A percentile compares a stretch with the other conserved stretches of the same genome.
These are phyloP conservation scores for Drosophila tanythrix DNA, from an alignment of 2,888 invertebrate genomes.

Conservation along the genomic window DNA sequence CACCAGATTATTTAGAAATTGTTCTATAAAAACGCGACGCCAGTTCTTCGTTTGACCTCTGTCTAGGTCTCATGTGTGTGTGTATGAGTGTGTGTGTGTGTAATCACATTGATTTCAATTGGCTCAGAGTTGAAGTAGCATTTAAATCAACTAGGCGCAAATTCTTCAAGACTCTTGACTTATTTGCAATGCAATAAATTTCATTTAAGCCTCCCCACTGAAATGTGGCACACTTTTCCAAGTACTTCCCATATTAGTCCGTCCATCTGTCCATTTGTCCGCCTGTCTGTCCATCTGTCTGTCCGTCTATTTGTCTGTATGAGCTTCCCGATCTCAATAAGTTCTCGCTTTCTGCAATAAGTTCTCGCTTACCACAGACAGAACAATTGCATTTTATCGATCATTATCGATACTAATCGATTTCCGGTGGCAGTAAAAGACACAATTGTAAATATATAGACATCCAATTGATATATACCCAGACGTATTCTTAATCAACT, in stretches of 20 bases:
- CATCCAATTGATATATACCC: neutral
- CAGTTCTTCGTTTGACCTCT: conserved; percentile 14
- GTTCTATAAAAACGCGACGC: conserved; percentile 1
- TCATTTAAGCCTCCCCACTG: neutral
- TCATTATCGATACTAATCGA: neutral
- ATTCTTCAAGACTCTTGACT: conserved; percentile 3
- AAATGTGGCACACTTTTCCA: conserved; percentile 7
- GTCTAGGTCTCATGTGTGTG: neutral
- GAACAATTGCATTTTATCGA: neutral
- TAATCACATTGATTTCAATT: conserved; percentile 10
- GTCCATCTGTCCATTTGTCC: neutral
- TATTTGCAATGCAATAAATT: conserved; percentile 1
- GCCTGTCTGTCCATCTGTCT: neutral
- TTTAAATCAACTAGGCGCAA: conserved; percentile 19
- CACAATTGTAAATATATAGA: neutral
- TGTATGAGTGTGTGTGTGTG: neutral
- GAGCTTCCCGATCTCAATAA: neutral
- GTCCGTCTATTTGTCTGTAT: neutral
- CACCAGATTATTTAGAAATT: conserved; percentile 15
- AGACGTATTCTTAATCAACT: neutral
- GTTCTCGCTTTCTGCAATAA: neutral
- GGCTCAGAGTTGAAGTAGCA: conserved; percentile 17
- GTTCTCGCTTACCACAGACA: neutral
- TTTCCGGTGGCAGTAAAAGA: neutral
- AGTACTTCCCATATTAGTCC: neutral